These are phyloP conservation scores for Zygaena filipendulae DNA, from an alignment of 2,888 invertebrate species.

Conservation along the genomic window DNA sequence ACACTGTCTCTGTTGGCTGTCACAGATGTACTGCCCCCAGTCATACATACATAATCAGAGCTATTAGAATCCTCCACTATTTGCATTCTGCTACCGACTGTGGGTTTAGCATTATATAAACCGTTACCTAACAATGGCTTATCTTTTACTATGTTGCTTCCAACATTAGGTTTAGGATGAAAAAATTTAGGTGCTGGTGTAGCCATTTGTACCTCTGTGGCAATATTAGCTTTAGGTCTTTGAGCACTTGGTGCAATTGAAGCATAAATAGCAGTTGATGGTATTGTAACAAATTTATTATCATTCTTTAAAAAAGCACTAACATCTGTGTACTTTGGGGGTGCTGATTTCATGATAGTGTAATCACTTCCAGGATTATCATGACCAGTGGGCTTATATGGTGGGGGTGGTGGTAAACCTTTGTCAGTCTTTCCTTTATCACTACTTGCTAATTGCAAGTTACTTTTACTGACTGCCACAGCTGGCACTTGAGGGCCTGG, in stretches of 20 bases:
- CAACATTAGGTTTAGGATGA: conserved; percentile 67
- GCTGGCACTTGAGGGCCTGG: conserved; percentile 57
- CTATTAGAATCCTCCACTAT: conserved; percentile 78
- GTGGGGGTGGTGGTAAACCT: conserved; percentile 56
- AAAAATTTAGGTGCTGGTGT: conserved; percentile 67
- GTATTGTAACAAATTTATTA: conserved; percentile 54
- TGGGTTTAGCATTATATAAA: conserved; percentile 31
- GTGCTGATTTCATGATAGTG: conserved; percentile 60
- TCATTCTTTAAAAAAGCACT: conserved; percentile 49
- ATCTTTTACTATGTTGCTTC: conserved; percentile 61
- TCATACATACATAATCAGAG: conserved; percentile 87
- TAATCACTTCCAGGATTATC: conserved; percentile 52
- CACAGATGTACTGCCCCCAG: conserved; percentile 72
- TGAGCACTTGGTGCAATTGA: conserved; percentile 65
- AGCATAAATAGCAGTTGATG: conserved; percentile 63
- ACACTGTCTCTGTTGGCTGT: conserved; percentile 54
- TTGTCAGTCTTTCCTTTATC: conserved; percentile 65
- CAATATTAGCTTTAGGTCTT: conserved; percentile 62
- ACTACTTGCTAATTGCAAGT: conserved; percentile 30
- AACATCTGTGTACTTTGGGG: conserved; percentile 58
- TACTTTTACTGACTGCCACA: conserved; percentile 35
- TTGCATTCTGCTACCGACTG: conserved; percentile 45
- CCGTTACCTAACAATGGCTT: conserved; percentile 43
- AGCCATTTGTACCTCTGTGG: conserved; percentile 64
- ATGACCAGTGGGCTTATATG: conserved; percentile 38